Conservation (phyloP, 2,113 vertebrate genomes). For the Chamaetylas fuelleborni region DNA sequence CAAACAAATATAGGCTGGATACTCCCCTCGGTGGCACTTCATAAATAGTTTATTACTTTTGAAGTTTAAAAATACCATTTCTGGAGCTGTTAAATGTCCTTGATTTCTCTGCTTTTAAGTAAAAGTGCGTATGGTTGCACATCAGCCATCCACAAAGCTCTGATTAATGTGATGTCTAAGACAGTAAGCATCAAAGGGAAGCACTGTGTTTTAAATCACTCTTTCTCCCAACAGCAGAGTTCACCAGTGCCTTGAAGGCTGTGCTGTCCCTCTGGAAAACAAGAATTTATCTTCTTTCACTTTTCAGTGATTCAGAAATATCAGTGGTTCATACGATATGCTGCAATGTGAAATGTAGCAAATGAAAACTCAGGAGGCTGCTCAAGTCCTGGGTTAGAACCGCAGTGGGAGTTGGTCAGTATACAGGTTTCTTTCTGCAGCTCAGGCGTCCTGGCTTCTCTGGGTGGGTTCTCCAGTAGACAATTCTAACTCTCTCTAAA, state of each 20-base stretch:
- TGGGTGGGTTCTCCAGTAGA: neutral
- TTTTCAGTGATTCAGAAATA: neutral
- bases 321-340: neutral
- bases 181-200: constrained; percentile 6
- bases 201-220: neutral
- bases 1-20: neutral
- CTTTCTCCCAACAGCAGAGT: neutral
- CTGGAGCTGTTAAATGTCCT: neutral
- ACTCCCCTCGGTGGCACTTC: neutral
- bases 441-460: neutral
- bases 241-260: constrained; percentile 1
- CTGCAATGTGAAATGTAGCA: neutral
- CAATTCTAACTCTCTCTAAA: neutral
- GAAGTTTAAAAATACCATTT: neutral
- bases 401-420: rapidly evolving
- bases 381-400: neutral
- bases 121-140: neutral
- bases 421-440: neutral
- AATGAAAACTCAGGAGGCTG: neutral
- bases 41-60: neutral
- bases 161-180: neutral
- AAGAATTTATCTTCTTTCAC: neutral
- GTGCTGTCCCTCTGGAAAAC: neutral
- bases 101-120: constrained; percentile 33
- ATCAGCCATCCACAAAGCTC: neutral